Conservation (phyloP, 2,113 vertebrate species). For the Corvus cornix region DNA sequence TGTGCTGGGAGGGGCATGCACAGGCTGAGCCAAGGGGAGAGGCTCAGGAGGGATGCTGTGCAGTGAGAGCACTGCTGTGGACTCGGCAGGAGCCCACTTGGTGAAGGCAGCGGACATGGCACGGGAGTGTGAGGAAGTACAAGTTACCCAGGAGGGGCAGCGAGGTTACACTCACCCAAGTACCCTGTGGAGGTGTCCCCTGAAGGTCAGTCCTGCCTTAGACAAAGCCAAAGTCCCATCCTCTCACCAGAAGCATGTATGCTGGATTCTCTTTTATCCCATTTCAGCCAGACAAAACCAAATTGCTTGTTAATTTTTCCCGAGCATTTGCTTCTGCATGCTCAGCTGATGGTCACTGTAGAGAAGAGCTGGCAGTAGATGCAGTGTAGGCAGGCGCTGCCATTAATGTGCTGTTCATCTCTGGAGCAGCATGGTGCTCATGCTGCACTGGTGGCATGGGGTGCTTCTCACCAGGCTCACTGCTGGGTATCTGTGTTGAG, state of each 20-base stretch:
- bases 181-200: not conserved
- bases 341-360: not conserved
- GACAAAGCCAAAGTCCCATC: not conserved
- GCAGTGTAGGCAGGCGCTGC: not conserved
- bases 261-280: not conserved
- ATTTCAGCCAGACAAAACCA: not conserved
- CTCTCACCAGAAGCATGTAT: not conserved
- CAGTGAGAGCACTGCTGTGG: not conserved
- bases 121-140: not conserved
- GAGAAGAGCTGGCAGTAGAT: not conserved
- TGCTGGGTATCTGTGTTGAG: not conserved
- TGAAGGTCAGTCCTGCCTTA: not conserved
- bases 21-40: not conserved
- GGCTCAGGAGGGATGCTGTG: not conserved
- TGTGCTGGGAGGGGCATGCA: not conserved
- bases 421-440: rapidly evolving
- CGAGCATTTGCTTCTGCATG: not conserved
- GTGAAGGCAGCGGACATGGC: not conserved
- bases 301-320: not conserved
- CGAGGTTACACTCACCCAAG: rapidly evolving
- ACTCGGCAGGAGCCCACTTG: rapidly evolving
- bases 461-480: not conserved
- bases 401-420: not conserved
- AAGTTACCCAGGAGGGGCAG: not conserved
- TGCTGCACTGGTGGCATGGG: not conserved